These are phyloP conservation scores for Pyralis farinalis DNA, from an alignment of 2,888 invertebrate genomes.

Conservation along the genomic window DNA sequence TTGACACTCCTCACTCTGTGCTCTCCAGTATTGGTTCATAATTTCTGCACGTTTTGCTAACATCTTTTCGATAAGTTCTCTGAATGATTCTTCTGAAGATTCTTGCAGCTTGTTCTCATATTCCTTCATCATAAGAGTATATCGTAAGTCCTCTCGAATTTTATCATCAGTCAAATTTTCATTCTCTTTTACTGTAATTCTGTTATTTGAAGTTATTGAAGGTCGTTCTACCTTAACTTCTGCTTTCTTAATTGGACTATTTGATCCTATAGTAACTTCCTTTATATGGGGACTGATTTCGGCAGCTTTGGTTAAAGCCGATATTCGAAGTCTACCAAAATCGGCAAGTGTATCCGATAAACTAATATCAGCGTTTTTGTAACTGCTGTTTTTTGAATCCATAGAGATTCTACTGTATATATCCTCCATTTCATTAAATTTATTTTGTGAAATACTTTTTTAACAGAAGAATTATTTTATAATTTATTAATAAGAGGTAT, in stretches of 20 bases:
- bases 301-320: slow-evolving; percentile 81
- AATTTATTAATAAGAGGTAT: too few relatives aligned
- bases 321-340: slow-evolving; percentile 77
- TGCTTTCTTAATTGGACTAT: slow-evolving; percentile 27
- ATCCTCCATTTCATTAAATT: slow-evolving; percentile 32
- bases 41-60: slow-evolving; percentile 49
- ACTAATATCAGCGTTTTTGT: slow-evolving; percentile 43
- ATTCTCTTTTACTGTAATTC: slow-evolving; percentile 24
- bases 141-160: slow-evolving; percentile 53
- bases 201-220: slow-evolving; percentile 6
- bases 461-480: too few relatives aligned
- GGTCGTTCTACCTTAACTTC: slow-evolving; percentile 19
- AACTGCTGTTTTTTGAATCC: slow-evolving; percentile 30
- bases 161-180: slow-evolving; percentile 52
- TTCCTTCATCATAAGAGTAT: slow-evolving; percentile 54
- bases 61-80: slow-evolving; percentile 58
- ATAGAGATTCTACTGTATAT: slow-evolving; percentile 30
- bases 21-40: slow-evolving; percentile 47
- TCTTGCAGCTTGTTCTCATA: slow-evolving; percentile 51
- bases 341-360: slow-evolving; percentile 51
- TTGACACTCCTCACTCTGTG: slow-evolving; percentile 57
- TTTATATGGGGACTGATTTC: slow-evolving; percentile 71
- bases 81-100: slow-evolving; percentile 45
- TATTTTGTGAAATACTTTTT: too few relatives aligned
- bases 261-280: slow-evolving; percentile 78